phyloP scores from a whole-genome alignment of 2,888 invertebrate species.

The Noctua fimbriata region DNA sequence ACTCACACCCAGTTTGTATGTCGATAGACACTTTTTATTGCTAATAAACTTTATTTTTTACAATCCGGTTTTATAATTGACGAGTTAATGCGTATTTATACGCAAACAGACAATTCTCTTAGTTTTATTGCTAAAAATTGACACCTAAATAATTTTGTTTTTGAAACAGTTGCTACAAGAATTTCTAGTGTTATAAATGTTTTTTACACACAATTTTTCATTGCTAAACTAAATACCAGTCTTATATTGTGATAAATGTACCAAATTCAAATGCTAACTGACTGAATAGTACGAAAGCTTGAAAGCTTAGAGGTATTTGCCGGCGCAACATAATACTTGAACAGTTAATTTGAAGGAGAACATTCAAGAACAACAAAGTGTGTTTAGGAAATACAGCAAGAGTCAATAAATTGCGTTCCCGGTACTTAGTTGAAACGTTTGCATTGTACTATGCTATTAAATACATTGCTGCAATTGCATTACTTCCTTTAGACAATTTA shows the following conservation, averaged over 20 bases:
- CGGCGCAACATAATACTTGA: conserved; percentile 44
- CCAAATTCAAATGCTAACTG: not conserved
- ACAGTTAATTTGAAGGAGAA: conserved; percentile 53
- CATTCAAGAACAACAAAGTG: conserved; percentile 70
- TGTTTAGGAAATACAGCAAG: conserved; percentile 71
- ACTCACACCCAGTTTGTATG: conserved; percentile 50
- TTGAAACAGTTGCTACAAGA: conserved; percentile 8
- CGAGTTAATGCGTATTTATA: conserved; percentile 51
- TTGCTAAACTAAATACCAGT: not conserved
- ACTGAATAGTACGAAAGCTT: conserved; percentile 13
- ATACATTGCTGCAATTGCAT: conserved; percentile 78
- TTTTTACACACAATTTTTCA: conserved; percentile 7
- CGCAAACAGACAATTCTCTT: conserved; percentile 29
- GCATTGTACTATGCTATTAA: conserved; percentile 77
- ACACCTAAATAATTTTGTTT: conserved; percentile 33
- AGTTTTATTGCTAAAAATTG: conserved; percentile 39
- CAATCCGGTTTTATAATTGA: conserved; percentile 34
- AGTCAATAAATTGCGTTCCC: conserved; percentile 77
- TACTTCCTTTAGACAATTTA: conserved; percentile 75
- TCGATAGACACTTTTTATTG: conserved; percentile 71
- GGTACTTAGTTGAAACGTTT: conserved; percentile 76
- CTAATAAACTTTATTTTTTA: conserved; percentile 47
- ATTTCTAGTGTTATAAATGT: conserved; percentile 26
- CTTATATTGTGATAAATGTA: not conserved
- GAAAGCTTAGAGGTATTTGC: conserved; percentile 27